Percentiles rank a stretch among this genome's conserved stretches.
These are phyloP conservation scores for Clarias batrachus DNA, from an alignment of 2,113 vertebrate genomes.

Conservation along the genomic window DNA sequence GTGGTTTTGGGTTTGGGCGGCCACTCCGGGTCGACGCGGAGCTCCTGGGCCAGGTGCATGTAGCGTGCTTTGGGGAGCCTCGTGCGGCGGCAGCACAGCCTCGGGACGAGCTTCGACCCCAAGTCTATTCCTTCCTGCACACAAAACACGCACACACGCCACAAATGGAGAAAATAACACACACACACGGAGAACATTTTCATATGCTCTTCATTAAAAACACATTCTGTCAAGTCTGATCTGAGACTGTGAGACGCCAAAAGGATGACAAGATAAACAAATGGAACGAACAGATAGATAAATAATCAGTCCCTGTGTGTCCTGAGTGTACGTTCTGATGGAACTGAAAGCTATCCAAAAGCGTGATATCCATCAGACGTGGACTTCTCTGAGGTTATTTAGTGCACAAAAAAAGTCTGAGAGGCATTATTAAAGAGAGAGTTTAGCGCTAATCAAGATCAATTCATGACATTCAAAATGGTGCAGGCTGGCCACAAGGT, in stretches of 20 bases:
- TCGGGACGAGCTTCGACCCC: conserved; percentile 72
- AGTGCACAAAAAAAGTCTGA: conserved; percentile 30
- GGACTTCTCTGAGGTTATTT: background rate
- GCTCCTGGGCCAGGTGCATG: conserved; percentile 93
- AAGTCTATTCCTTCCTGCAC: conserved; percentile 77
- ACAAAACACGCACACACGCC: conserved; percentile 31
- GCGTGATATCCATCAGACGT: background rate
- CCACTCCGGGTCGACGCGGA: conserved; percentile 93
- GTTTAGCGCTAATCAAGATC: background rate
- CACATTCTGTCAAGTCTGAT: background rate
- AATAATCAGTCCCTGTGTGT: background rate
- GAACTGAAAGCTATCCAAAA: conserved; percentile 38
- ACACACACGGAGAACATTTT: background rate
- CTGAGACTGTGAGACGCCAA: background rate
- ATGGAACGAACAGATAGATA: background rate
- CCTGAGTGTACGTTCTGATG: background rate
- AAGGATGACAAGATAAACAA: background rate
- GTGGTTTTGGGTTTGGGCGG: conserved; percentile 94
- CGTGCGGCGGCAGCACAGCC: conserved; percentile 72
- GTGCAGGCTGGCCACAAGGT: conserved; percentile 28
- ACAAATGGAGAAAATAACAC: background rate
- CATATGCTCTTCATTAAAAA: background rate
- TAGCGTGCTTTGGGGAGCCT: conserved; percentile 88
- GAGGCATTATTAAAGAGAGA: conserved; percentile 22
- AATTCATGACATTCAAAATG: background rate